Base-by-base conservation (phyloP, 1,140 invertebrate species). In the Cheumatopsyche charites region DNA sequence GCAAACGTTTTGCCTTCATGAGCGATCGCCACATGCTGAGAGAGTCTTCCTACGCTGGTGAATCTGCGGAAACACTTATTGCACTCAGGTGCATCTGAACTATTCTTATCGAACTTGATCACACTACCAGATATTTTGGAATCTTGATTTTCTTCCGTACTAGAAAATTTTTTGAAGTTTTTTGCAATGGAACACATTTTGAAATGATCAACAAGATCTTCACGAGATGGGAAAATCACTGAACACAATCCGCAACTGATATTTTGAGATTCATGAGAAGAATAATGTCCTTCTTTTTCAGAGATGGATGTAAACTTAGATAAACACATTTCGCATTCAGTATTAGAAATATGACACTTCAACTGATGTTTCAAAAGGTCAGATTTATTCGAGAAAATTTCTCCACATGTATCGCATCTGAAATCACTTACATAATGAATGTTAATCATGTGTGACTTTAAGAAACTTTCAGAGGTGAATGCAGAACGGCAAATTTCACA, bases 11-110 rank as follows among this genome's bases (percentile, higher is more conserved):
- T 63, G 1, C 43, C 61, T 36, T 43, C 41, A 17, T 71, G 70
- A 0, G 45, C 43, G 11, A 65, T 63, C 5, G 55, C 43, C 1
- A 63, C 26, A 41, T 71, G 70, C 52, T 71, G 70, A n/a, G 19
- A 17, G 7, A 71, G 36, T 52, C 70, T 71, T 17, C 61, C 70
- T 9, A 71, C 13, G 36, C 70, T 71, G 11, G 70, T 71, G 29
- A 71, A 71, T 19, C 21, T 63, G 29, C 70, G 63, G 23, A 41
- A 45, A 26, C 70, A 71, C 11, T 23, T 26, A 6, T 63, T 15
- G 26, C 70, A 71, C 19, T 71, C 41, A 1, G 70, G 70, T n/a
- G 70, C 70, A 29, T 71, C 61, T 12, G 0, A 6, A 36, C 70
- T 71, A 5, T 65, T 19, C 52, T 65, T 71, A 43, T 29, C 21